A percentile compares a stretch with the other conserved stretches of the same genome.
These are phyloP conservation scores for Noturus placidus DNA, from an alignment of 2,113 vertebrate species.

Conservation along the genomic window DNA sequence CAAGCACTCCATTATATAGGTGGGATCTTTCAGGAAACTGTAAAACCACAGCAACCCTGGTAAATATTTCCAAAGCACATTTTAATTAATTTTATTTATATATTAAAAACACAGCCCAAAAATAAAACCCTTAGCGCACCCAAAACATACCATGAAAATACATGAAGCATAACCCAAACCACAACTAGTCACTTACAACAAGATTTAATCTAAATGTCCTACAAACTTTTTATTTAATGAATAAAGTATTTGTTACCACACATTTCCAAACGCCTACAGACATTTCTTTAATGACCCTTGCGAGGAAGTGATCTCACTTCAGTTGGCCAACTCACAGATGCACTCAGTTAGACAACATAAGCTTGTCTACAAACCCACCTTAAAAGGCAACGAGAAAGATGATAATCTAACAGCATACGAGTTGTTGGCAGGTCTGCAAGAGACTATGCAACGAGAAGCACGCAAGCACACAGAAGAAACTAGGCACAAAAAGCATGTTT, in stretches of 20 bases:
- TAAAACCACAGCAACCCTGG: not conserved
- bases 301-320: conserved; percentile 12
- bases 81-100: no score
- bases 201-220: not conserved
- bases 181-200: not conserved
- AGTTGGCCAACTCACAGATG: conserved; percentile 19
- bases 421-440: conserved; percentile 21
- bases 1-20: not conserved
- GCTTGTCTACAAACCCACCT: conserved; percentile 35
- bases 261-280: conserved; percentile 15
- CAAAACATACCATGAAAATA: not conserved
- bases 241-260: not conserved
- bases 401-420: conserved; percentile 1
- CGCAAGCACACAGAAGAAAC: not conserved
- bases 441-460: conserved; percentile 26
- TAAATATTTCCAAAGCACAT: not conserved
- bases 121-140: not conserved
- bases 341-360: conserved; percentile 23
- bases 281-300: conserved; percentile 1
- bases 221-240: not conserved
- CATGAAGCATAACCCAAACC: not conserved
- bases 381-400: conserved; percentile 50
- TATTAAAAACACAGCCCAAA: not conserved
- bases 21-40: not conserved
- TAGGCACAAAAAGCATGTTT: not conserved